Conservation (phyloP, 2,888 invertebrate species). For the Eupsilia transversa region DNA sequence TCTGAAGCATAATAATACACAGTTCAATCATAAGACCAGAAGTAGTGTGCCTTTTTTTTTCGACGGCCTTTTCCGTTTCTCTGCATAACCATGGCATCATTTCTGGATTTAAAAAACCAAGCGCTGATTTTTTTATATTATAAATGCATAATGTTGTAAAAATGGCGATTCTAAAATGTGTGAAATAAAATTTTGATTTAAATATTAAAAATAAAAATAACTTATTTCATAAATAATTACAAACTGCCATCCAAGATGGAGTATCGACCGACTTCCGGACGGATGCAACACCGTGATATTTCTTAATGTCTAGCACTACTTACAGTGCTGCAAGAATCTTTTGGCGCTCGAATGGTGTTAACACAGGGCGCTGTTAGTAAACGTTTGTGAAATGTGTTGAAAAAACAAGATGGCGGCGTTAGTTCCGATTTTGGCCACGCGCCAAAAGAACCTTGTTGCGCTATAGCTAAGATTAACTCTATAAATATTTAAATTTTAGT, state of each 20-base stretch:
- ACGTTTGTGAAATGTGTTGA: not conserved
- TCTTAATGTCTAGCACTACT: not conserved
- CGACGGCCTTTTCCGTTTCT: not conserved
- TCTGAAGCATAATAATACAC: not conserved
- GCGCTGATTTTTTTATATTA: too few relatives aligned
- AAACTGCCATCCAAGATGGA: not conserved
- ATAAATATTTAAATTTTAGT: slow-evolving; percentile 20
- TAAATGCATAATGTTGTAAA: not conserved
- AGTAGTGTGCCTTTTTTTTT: not conserved
- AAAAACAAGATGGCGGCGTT: not conserved
- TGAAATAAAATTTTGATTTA: slow-evolving; percentile 1
- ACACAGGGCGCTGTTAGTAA: not conserved
- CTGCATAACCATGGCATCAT: not conserved
- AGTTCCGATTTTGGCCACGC: not conserved
- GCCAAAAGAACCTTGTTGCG: not conserved
- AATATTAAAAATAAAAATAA: slow-evolving; percentile 17
- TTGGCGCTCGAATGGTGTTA: not conserved
- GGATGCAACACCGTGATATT: not conserved
- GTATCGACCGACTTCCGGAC: not conserved
- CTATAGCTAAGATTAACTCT: not conserved
- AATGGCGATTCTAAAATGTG: too few relatives aligned
- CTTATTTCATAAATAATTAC: slow-evolving; percentile 6
- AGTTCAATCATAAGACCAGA: not conserved
- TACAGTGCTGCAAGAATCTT: not conserved
- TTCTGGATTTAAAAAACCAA: not conserved